Evolutionary conservation across 2,113 vertebrate genomes (phyloP).

Genomic region (Carassius gibelio): DNA sequence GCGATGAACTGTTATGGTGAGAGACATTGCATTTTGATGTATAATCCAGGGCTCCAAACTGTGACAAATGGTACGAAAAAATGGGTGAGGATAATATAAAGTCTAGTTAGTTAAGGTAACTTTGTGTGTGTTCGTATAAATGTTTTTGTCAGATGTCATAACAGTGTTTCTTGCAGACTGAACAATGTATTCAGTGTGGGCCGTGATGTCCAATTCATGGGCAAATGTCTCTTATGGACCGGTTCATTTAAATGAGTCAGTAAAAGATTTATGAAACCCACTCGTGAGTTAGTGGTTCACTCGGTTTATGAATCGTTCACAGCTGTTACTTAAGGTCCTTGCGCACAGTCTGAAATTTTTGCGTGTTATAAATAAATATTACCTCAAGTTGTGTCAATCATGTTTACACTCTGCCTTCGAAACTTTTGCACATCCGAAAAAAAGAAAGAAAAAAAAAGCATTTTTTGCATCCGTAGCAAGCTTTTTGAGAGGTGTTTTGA

Average conservation of each 20-base stretch:
- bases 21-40: background rate
- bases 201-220: background rate
- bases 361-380: no score
- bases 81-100: background rate
- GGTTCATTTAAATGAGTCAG: background rate
- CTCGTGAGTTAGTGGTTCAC: background rate
- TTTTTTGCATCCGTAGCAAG: no score
- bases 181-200: background rate
- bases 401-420: no score
- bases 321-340: background rate
- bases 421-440: no score
- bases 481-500: no score
- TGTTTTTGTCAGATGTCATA: background rate
- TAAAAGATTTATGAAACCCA: background rate
- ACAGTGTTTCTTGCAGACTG: background rate
- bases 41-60: background rate
- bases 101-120: background rate
- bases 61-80: background rate
- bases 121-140: background rate
- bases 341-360: no score
- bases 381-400: no score
- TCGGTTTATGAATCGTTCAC: background rate
- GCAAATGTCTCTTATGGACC: background rate
- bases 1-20: constrained; percentile 9
- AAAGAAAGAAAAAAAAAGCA: no score